A percentile compares a stretch with the other conserved stretches of the same genome.
phyloP scores from a whole-genome alignment of 2,888 invertebrate species.

The Autographa gamma region DNA sequence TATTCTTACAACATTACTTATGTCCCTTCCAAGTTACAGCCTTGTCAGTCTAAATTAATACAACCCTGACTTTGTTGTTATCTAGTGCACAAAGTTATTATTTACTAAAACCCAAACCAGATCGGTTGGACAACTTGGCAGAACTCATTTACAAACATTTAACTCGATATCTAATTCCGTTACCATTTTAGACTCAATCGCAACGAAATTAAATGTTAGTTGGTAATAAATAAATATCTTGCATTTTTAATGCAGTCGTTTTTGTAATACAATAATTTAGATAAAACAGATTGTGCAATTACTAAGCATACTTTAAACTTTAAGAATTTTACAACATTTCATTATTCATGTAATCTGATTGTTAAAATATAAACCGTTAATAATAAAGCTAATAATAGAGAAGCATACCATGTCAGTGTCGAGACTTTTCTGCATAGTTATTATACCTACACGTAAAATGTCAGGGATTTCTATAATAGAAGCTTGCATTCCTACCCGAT shows the following conservation, averaged over 20 bases:
- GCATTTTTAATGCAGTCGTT: neutral
- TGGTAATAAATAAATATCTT: constrained; percentile 9
- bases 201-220: constrained; percentile 15
- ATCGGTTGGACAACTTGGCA: constrained; percentile 24
- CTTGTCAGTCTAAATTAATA: constrained; percentile 52
- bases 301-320: neutral
- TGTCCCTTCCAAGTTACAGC: constrained; percentile 48
- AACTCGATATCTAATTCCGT: constrained; percentile 24
- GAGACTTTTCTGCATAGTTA: constrained; percentile 51
- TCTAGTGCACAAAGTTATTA: constrained; percentile 43
- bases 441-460: constrained; percentile 63
- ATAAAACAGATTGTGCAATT: constrained; percentile 4
- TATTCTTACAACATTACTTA: constrained; percentile 29
- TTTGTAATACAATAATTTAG: neutral
- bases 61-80: constrained; percentile 62
- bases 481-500: constrained; percentile 27
- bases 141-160: constrained; percentile 35
- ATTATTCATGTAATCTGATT: constrained; percentile 31
- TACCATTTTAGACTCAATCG: constrained; percentile 25
- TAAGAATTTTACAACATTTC: constrained; percentile 13
- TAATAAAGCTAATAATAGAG: constrained; percentile 23
- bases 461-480: constrained; percentile 67
- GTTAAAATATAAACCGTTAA: constrained; percentile 28
- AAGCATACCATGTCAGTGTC: constrained; percentile 29
- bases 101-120: constrained; percentile 44